Base-by-base conservation (phyloP, 35 echinoderm and acorn worm genomes). In the Strongylocentrotus purpuratus region DNA sequence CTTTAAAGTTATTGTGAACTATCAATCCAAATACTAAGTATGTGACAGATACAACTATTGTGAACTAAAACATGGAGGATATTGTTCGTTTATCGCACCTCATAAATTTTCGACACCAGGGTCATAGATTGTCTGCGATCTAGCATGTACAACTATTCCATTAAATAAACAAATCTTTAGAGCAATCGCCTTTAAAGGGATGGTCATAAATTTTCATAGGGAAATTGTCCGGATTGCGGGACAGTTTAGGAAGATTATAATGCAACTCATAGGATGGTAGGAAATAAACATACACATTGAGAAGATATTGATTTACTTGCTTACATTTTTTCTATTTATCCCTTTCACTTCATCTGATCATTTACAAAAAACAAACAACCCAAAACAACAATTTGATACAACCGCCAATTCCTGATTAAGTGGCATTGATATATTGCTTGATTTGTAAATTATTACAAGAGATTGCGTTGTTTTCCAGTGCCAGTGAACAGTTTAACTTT, bases 101-200 rank as follows among this genome's bases (percentile, higher is more conserved):
- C 65, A 28, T 78, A 78, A 78, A 78, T 78, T 78, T 78, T 7
- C 20, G 22, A 22, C 28, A n/a, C 4, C 2, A 78, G 28, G 65
- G 65, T 78, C 65, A 8, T 25, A 78, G 65, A 78, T 7, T 78
- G 65, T 78, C 65, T 78, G 65, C 28, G 25, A 78, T 28, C 65
- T 78, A 18, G 65, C 65, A 78, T 78, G 65, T 78, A 78, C 20
- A 78, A 78, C 65, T 78, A 78, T 78, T 78, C 28, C 65, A 78
- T 78, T 78, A 78, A 78, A 78, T 78, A 78, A 78, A 78, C 65
- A 78, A 78, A 78, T 78, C 9, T 22, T 78, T 78, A n/a, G 65
- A 78, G 20, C 65, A 28, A 78, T 78, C 65, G 20, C 20, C 28
- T 78, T 78, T 78, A 78, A 78, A 28, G 65, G 65, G 65, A 7